Conservation (phyloP, 2,888 invertebrate species). For the Amblyjoppa proteus region DNA sequence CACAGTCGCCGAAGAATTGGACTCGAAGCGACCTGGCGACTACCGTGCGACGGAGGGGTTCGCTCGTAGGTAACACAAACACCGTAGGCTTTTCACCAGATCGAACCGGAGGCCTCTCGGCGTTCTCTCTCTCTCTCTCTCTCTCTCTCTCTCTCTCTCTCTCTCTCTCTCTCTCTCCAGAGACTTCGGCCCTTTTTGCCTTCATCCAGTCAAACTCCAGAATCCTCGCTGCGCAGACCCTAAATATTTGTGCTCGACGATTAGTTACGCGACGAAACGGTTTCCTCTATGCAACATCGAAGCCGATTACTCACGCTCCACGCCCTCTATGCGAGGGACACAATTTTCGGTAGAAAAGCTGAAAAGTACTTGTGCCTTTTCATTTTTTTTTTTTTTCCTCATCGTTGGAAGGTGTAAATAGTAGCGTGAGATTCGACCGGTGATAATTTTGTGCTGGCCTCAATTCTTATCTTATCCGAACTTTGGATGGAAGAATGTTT, state of each 20-base stretch:
- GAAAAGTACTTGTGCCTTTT: not conserved
- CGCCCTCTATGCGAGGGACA: constrained; percentile 14
- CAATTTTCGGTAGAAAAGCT: constrained; percentile 1
- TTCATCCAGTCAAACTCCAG: constrained; percentile 28
- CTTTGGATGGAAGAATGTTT: not conserved
- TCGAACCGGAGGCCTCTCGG: constrained; percentile 23
- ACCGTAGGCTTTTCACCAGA: constrained; percentile 3
- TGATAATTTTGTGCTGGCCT: not conserved
- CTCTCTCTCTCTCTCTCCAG: constrained; percentile 19
- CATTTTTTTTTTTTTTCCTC: not conserved
- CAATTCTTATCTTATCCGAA: not conserved
- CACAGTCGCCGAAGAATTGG: constrained; percentile 47
- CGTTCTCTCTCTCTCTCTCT: constrained; percentile 5
- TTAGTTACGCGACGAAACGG: constrained; percentile 74
- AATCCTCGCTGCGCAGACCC: constrained; percentile 66
- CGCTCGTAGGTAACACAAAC: constrained; percentile 21
- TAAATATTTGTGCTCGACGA: constrained; percentile 78
- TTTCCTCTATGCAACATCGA: constrained; percentile 28
- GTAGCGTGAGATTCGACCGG: not conserved
- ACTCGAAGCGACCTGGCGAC: constrained; percentile 69
- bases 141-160: constrained; percentile 36
- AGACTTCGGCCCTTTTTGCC: constrained; percentile 30
- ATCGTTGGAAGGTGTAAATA: not conserved
- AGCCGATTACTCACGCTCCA: constrained; percentile 57
- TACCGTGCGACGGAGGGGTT: constrained; percentile 70